Evolutionary conservation across 2,113 vertebrate species (phyloP), one percentile per base, ranked within the genome.

Genomic region (Epinephelus cyanopodus): DNA sequence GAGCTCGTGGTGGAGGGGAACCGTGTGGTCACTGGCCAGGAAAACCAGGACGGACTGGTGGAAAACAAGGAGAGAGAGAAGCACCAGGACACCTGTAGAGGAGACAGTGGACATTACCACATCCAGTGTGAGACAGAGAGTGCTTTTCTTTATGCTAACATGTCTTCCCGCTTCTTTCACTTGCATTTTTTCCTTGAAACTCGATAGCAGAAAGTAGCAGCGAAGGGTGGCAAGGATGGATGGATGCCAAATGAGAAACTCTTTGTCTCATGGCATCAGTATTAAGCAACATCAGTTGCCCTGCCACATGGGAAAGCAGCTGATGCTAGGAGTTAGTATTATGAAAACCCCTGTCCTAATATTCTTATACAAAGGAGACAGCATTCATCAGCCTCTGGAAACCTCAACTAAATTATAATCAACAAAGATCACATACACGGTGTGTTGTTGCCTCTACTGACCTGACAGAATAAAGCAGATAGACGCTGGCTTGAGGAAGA

Each of bases 391-490:
- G 42, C 17, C 15, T 50, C 25, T 29, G n/a, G 42, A 5, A 48
- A 5, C n/a, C 18, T 27, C 42, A 10, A 45, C 9, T 45, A 9
- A 10, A 45, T 12, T 45, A n/a, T 15, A 45, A 45, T n/a, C 37
- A 42, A 42, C 19, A 65, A 65, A 29, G 3, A 27, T 27, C 23
- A 27, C n/a, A 10, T 12, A 2, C 54, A 47, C 18, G 0, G 6
- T 45, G 29, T 48, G 39, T 21, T 10, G 25, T 60, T 0, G 6
- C 11, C 5, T 23, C 39, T 1, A 52, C 90, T 83, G 56, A 97
- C 97, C 97, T 93, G 97, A 96, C 74, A 97, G 87, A 13, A 95
- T 94, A 27, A 98, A 97, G 92, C 96, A 98, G 87, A 95, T 70
- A 0, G 96, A 96, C 4, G 96, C 97, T 1, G 96, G 96, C 62